phyloP scores from a whole-genome alignment of 2,888 invertebrate species.

The Oscheius sp. region DNA sequence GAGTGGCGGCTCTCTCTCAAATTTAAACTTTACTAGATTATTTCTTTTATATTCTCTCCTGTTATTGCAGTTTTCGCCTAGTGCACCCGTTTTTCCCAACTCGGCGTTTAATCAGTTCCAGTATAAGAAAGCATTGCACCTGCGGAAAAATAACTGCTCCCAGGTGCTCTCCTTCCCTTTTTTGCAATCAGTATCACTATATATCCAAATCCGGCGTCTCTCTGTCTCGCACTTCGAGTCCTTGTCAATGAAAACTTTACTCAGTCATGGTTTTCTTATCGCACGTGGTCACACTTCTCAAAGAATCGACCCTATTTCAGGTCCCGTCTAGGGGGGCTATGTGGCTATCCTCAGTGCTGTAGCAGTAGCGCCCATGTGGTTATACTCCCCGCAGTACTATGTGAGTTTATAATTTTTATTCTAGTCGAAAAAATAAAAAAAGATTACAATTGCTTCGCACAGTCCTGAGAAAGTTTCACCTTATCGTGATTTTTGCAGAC shows the following conservation, averaged over 20 bases:
- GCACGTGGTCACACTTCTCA: not conserved
- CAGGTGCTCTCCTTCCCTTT: not conserved
- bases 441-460: not conserved
- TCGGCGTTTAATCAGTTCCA: slow-evolving; percentile 10
- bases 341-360: slow-evolving; percentile 18
- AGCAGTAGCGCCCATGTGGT: slow-evolving; percentile 27
- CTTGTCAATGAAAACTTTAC: not conserved
- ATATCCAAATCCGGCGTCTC: not conserved
- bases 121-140: slow-evolving; percentile 12
- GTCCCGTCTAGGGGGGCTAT: slow-evolving; percentile 34
- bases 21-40: not conserved
- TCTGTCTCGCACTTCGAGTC: not conserved
- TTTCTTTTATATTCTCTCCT: not conserved
- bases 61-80: not conserved
- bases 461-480: no score
- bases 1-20: not conserved
- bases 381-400: slow-evolving; percentile 10
- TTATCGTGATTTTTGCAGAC: slow-evolving; percentile 16
- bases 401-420: not conserved
- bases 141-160: slow-evolving; percentile 17
- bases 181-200: not conserved
- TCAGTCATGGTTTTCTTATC: slow-evolving; percentile 20
- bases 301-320: slow-evolving; percentile 15
- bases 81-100: not conserved
- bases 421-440: not conserved